Percentiles rank a stretch among this genome's conserved stretches.
Evolutionary conservation across 1,140 invertebrate genomes (phyloP).

Genomic region (Pectinophora gossypiella): DNA sequence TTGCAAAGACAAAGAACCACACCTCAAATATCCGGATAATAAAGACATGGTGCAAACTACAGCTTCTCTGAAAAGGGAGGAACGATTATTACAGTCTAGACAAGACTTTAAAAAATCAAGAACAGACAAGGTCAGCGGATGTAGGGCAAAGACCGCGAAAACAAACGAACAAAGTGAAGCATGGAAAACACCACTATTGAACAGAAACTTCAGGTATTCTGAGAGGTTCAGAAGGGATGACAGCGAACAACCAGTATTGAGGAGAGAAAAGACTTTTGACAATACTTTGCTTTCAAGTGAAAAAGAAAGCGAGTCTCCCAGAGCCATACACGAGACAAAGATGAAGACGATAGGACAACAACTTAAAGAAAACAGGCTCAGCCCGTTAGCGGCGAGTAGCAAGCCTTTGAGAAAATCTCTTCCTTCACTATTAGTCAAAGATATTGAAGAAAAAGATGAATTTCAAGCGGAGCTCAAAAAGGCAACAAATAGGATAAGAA

Average conservation of each 20-base stretch:
- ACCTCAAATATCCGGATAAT: slow-evolving; percentile 59
- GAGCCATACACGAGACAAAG: slow-evolving; percentile 49
- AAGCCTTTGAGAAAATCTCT: slow-evolving; percentile 71
- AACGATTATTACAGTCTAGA: slow-evolving; percentile 59
- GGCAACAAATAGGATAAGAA: slow-evolving; percentile 78
- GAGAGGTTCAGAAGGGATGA: slow-evolving; percentile 68
- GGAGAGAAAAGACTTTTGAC: slow-evolving; percentile 74
- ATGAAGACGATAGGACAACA: slow-evolving; percentile 60
- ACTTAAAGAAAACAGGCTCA: slow-evolving; percentile 46
- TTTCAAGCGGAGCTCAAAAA: slow-evolving; percentile 82
- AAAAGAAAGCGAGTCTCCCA: slow-evolving; percentile 46
- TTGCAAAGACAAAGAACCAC: slow-evolving; percentile 61
- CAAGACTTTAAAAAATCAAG: slow-evolving; percentile 61
- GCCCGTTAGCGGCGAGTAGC: slow-evolving; percentile 39
- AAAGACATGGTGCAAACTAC: slow-evolving; percentile 65
- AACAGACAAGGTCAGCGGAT: slow-evolving; percentile 59
- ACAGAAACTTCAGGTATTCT: slow-evolving; percentile 69
- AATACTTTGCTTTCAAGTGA: slow-evolving; percentile 51
- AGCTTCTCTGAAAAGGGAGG: slow-evolving; percentile 65
- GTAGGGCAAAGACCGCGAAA: slow-evolving; percentile 63
- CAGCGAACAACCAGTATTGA: slow-evolving; percentile 43
- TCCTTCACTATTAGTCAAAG: slow-evolving; percentile 73
- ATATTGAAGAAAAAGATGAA: slow-evolving; percentile 79
- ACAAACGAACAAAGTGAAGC: slow-evolving; percentile 53
- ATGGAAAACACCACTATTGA: slow-evolving; percentile 64